Conservation (phyloP, 2,113 vertebrate species). For the Leucosticte australis region DNA sequence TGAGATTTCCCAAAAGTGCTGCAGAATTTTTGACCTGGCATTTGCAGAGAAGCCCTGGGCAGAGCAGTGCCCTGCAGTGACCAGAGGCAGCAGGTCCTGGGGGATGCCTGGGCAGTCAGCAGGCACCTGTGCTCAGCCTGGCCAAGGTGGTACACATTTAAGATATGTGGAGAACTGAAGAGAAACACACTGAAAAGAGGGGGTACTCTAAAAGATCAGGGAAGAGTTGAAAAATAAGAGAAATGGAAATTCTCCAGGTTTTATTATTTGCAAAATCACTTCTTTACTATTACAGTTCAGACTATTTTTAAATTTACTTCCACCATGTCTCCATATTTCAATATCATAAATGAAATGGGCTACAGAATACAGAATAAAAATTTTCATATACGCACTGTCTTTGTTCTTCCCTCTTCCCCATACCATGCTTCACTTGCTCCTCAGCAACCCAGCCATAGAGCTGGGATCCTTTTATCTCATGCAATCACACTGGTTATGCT, state of each 20-base stretch:
- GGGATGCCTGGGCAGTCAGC: background rate
- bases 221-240: background rate
- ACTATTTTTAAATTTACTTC: background rate
- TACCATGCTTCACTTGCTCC: background rate
- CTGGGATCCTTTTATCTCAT: background rate
- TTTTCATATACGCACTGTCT: background rate
- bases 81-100: background rate
- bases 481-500: background rate
- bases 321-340: background rate
- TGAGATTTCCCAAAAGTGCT: background rate
- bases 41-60: background rate
- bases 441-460: background rate
- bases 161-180: background rate
- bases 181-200: background rate
- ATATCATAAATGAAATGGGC: background rate
- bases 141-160: background rate
- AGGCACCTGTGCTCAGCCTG: background rate
- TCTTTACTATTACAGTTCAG: background rate
- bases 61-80: background rate
- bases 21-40: background rate
- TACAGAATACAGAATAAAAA: background rate
- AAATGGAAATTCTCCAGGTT: background rate
- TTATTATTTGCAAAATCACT: background rate
- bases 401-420: slow-evolving; percentile 11
- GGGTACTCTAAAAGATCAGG: background rate